Base-by-base conservation (phyloP, 2,888 invertebrate species). In the Lasioglossum figueresi region DNA sequence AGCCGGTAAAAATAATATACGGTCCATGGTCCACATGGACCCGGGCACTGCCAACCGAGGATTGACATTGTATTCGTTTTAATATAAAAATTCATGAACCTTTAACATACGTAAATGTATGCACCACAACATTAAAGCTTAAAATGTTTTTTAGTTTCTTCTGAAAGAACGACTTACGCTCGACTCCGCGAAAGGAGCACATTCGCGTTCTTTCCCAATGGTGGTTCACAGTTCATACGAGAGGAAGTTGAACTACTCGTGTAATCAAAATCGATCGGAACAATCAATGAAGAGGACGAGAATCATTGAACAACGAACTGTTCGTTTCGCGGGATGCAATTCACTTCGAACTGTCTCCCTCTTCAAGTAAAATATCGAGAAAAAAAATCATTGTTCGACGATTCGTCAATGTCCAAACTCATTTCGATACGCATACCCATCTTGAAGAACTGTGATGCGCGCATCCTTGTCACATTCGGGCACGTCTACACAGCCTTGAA, bases 401-500 rank as follows among this genome's bases (percentile, higher is more conserved):
- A 68, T 37, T 16, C 23, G 10, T 37, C 68, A 23, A 23, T 37
- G 37, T 37, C 23, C 12, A 19, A 40, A 70, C n/a, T 40, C n/a
- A 70, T 70, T 40, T 40, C 40, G 40, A 70, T 40, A 70, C 40
- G 40, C 40, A 70, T 40, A 70, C 37, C 40, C 70, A 70, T 40
- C n/a, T n/a, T n/a, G 4, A 23, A 40, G 14, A 70, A n/a, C 70
- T n/a, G n/a, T 70, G n/a, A n/a, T 14, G n/a, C n/a, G 5, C 12
- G n/a, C 40, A n/a, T 70, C n/a, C n/a, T 70, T n/a, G 2, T 27
- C 14, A n/a, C 40, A n/a, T n/a, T 14, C n/a, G 37, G 59, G 1
- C 75, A 40, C 59, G 52, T 27, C 68, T 59, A 34, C 68, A 91
- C 68, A 91, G 82, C 81, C 87, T 89, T 88, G 85, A 88, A 86